A percentile compares a stretch with the other conserved stretches of the same genome.
Conservation (phyloP, 2,888 invertebrate species). For the Onthophagus sagittarius region DNA sequence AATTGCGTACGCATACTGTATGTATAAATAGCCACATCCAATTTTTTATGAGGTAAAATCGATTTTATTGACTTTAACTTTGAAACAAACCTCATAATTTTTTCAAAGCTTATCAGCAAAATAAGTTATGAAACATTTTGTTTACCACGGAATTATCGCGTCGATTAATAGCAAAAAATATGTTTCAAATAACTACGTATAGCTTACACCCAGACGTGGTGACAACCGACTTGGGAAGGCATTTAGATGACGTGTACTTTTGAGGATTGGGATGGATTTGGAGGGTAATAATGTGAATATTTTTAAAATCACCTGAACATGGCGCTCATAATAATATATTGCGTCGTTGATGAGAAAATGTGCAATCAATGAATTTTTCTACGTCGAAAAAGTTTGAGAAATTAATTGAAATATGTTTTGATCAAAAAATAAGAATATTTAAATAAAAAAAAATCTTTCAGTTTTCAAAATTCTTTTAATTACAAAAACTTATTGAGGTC, state of each 20-base stretch:
- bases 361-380: constrained; percentile 53
- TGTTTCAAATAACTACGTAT: constrained; percentile 57
- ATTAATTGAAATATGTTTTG: constrained; percentile 54
- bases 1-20: too few relatives aligned
- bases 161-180: constrained; percentile 40
- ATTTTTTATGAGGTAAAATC: too few relatives aligned
- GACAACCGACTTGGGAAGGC: constrained; percentile 71
- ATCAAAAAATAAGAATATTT: constrained; percentile 46
- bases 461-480: constrained; percentile 3
- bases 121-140: constrained; percentile 75
- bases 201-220: constrained; percentile 72
- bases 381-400: constrained; percentile 61
- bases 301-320: constrained; percentile 57
- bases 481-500: neutral
- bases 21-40: too few relatives aligned
- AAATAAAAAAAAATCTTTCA: too few relatives aligned
- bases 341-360: constrained; percentile 64
- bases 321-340: constrained; percentile 76
- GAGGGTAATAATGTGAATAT: constrained; percentile 46
- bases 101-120: constrained; percentile 66
- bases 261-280: constrained; percentile 50
- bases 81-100: constrained; percentile 62
- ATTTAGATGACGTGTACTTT: constrained; percentile 51
- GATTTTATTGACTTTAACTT: constrained; percentile 71
- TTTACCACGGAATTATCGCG: constrained; percentile 67